Base-by-base conservation (phyloP, 64 coral and sea anemone species). In the Stylophora pistillata region DNA sequence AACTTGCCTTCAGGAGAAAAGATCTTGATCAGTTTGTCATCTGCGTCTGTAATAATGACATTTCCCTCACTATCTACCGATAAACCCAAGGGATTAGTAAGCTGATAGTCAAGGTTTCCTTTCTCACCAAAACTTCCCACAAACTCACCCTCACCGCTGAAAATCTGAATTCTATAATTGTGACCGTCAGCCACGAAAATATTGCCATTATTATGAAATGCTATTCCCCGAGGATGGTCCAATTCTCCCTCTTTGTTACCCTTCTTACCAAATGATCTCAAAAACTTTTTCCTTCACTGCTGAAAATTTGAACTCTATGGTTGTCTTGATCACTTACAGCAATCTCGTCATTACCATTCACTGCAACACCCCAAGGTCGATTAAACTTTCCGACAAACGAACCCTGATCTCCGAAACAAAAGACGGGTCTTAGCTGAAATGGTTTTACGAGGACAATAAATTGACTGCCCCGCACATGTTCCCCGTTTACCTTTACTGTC, bases 1-100 rank as follows among this genome's bases (percentile, higher is more conserved):
- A 85, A 93, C 29, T 78, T 87, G 0, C 91, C 91, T 27, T 93
- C 64, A 30, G 55, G 65, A 10, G 85, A 72, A 64, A 93, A 93
- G 23, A 88, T 85, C 79, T 87, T 76, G 62, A 93, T 57, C 18
- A 85, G 84, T 71, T 88, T 74, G 26, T 93, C 80, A 17, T 62
- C 85, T 23, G 65, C 57, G 57, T 88, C 91, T 14, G 85, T 53
- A 74, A 93, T 66, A 65, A 93, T 74, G 14, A 93, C 23, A 47
- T 93, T 93, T 0, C 91, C 85, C 33, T 88, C 74, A 31, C 28
- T 81, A 31, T 93, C 91, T 34, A 88, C 10, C 2, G 91, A 62
- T 71, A 93, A 59, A 52, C 66, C 74, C 9, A 23, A 25, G 15
- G 83, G 91, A 30, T 74, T 81, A 64, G 21, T 28, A 15, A 87